Percentiles rank a stretch among this genome's conserved stretches.
These are phyloP conservation scores for Muntiacus reevesi DNA, from an alignment of 2,113 vertebrate species.

Conservation along the genomic window DNA sequence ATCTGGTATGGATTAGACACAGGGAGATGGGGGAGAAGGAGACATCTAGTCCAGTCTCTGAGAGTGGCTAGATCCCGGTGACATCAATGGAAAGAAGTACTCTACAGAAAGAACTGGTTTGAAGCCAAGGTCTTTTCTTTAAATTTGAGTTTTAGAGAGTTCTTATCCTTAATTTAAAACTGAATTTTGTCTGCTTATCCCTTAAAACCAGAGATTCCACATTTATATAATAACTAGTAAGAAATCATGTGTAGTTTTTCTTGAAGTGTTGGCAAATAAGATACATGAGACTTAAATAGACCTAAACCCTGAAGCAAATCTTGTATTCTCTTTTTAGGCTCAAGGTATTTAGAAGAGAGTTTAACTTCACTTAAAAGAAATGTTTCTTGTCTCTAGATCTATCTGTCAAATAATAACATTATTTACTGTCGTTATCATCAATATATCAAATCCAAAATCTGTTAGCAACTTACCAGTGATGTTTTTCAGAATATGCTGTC, in stretches of 20 bases:
- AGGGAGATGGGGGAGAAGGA: too few species aligned
- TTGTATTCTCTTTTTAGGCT: neutral
- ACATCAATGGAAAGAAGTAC: neutral
- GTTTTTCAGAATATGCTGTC: conserved; percentile 92
- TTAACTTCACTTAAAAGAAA: neutral
- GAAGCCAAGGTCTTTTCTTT: neutral
- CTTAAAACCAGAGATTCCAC: neutral
- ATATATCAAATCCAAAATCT: neutral
- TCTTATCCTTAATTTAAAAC: neutral
- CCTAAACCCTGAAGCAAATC: neutral
- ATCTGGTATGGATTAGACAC: accelerated
- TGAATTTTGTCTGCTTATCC: neutral
- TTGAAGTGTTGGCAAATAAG: neutral
- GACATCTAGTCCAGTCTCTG: neutral
- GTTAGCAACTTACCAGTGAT: conserved; percentile 91
- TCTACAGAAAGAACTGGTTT: neutral
- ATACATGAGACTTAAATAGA: neutral
- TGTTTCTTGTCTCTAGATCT: neutral
- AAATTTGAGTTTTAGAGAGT: neutral
- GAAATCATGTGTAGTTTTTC: neutral
- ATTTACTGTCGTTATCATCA: neutral
- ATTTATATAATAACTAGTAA: neutral
- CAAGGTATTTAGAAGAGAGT: neutral
- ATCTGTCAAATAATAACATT: neutral
- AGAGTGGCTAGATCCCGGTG: neutral